phyloP scores from a whole-genome alignment of 1,140 invertebrate genomes.

The Liolophura sinensis region DNA sequence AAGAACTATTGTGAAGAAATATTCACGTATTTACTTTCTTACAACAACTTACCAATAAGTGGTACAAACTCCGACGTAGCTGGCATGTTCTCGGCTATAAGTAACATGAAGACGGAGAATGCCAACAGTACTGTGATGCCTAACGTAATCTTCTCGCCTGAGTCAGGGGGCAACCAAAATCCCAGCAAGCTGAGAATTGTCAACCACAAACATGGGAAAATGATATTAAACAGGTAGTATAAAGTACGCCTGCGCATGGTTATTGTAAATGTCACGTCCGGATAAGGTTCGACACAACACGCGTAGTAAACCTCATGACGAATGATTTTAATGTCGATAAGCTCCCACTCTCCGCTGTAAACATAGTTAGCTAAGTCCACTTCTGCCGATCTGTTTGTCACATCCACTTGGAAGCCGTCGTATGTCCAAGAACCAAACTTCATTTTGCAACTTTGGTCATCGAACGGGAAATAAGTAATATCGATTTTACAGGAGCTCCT shows the following conservation, averaged over 20 bases:
- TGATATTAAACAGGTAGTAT: constrained; percentile 74
- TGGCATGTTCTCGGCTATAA: constrained; percentile 67
- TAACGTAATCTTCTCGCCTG: constrained; percentile 67
- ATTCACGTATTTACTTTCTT: no score
- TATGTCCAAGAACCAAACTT: constrained; percentile 59
- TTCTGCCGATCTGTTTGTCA: constrained; percentile 61
- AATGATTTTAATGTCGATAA: constrained; percentile 60
- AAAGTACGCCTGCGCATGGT: constrained; percentile 95
- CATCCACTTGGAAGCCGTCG: no score
- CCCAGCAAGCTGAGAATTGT: constrained; percentile 65
- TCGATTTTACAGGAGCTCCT: constrained; percentile 46
- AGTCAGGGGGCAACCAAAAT: constrained; percentile 67
- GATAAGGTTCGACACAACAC: constrained; percentile 65
- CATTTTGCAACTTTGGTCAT: constrained; percentile 26
- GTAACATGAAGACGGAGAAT: constrained; percentile 68
- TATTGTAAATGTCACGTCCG: constrained; percentile 65
- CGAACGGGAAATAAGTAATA: constrained; percentile 48
- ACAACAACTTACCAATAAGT: constrained; percentile 60
- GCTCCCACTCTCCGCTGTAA: constrained; percentile 64
- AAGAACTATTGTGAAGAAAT: no score
- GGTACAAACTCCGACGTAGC: constrained; percentile 68
- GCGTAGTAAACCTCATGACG: constrained; percentile 62
- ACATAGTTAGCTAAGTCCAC: constrained; percentile 68
- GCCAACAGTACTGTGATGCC: constrained; percentile 70
- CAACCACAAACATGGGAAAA: constrained; percentile 68